Evolutionary conservation across 2,797 vertebrate genomes (phyloP), one percentile per base, ranked within the genome.

Genomic region (Sebastolobus altivelis): DNA sequence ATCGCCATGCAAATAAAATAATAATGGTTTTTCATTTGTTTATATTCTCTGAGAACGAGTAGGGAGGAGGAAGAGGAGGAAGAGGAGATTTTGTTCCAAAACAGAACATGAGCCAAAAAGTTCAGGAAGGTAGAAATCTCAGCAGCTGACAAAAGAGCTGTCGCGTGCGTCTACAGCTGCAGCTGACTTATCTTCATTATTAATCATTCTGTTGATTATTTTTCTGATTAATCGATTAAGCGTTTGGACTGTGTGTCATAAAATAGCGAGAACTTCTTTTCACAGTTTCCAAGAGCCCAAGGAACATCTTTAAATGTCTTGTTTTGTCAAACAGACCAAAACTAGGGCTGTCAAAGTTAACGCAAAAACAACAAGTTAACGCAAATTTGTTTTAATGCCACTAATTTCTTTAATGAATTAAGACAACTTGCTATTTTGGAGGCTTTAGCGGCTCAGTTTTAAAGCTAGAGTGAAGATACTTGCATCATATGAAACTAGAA

Each of bases 1-100:
- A 22, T 43, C 60, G 18, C 20, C 46, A 22, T 25, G 35, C 54
- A 83, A 60, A 62, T 61, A 76, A 33, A 67, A 72, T 58, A 72
- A 61, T 58, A 49, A 29, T 18, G 66, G 2, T 29, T 62, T 65
- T 79, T 72, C 43, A 62, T 66, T 66, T 84, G 68, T 76, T 80
- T 76, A 13, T 67, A 2, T 40, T 52, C 31, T 56, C 65, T 61
- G 62, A 66, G 46, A 62, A 46, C 3, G 14, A 49, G 66, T 1
- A 1, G 46, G 29, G 66, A 31, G 66, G 77, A 65, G 59, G 52
- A 52, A 22, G 60, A 22, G 66, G 77, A 65, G 65, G 60, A 20
- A 9, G 79, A 66, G 49, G 63, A 25, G 71, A 12, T 20, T 68
- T 72, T 65, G 56, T 69, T 80, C 77, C 73, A 80, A 80, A 80